Base-by-base conservation (phyloP, 2,888 invertebrate genomes). In the Chironomus tentans region DNA sequence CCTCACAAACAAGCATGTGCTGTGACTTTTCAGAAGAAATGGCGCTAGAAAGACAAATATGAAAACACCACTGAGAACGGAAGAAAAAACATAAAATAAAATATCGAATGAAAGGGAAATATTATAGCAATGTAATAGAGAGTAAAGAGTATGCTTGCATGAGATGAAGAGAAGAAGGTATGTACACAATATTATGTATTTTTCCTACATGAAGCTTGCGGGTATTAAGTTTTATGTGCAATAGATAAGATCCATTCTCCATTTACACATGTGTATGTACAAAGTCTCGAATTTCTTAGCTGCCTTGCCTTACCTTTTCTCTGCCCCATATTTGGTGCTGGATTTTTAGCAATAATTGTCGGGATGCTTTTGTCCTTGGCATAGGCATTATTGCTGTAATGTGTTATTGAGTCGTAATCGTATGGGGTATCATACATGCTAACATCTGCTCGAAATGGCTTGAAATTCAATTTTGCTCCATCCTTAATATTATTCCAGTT, bases 401-500 rank as follows among this genome's bases (percentile, higher is more conserved):
- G 76, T 18, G 50, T 46, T 18, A 76, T 76, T n/a, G 76, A 76
- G n/a, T 76, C 46, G n/a, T 56, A 76, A 13, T 76, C 76, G 48
- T 76, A 76, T 69, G 48, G 28, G 12, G 76, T 76, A 18, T 69
- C 21, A 22, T 38, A 69, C 68, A 76, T 68, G 22, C 28, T 76
- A 48, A 69, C 76, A 46, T 22, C 69, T 38, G 22, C 28, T 15
- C n/a, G 7, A 15, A 69, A 69, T 24, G 24, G 50, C 21, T 76
- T 76, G 21, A 76, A 76, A 38, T 76, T 76, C 56, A 76, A 50
- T 76, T 76, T 68, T 2, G 76, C 69, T 3, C 69, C 69, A 1
- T 76, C 76, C 6, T 69, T 50, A 38, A 76, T 56, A 62, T 76
- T 76, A 13, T 76, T 18, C 76, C 76, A 76, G 56, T 76, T 76